Evolutionary conservation across 2,888 invertebrate genomes (phyloP).

Genomic region (Zootermopsis nevadensis): DNA sequence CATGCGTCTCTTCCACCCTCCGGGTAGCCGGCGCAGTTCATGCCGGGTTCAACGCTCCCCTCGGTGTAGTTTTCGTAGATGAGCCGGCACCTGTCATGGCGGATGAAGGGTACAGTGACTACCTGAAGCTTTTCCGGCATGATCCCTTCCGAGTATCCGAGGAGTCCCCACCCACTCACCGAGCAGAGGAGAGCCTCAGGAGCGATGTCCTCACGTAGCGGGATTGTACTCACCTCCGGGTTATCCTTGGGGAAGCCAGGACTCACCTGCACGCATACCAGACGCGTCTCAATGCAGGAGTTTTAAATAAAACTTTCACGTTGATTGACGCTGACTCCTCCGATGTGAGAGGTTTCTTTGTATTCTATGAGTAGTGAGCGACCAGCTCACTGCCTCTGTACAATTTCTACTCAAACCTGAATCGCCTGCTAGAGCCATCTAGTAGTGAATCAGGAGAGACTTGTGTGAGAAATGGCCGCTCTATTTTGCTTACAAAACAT

Average conservation of each 20-base stretch:
- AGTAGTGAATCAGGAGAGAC: no score
- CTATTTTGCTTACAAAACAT: no score
- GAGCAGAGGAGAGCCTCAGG: neutral
- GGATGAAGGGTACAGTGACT: neutral
- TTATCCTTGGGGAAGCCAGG: constrained; percentile 4
- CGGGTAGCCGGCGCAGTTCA: constrained; percentile 29
- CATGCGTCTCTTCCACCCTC: constrained; percentile 35
- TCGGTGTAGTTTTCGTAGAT: constrained; percentile 18
- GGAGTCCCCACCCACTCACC: constrained; percentile 19
- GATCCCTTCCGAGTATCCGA: neutral
- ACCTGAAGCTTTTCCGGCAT: constrained; percentile 19
- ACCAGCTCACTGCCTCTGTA: no score
- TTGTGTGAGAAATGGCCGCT: no score
- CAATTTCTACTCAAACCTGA: no score
- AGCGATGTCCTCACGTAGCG: neutral
- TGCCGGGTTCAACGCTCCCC: neutral
- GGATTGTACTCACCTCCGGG: neutral
- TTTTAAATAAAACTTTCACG: no score
- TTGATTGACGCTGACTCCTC: no score
- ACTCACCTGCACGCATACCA: neutral
- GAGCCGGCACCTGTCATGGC: neutral
- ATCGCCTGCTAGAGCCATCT: no score
- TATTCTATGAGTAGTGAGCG: no score
- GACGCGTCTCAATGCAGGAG: no score
- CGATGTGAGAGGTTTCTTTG: no score